Conservation (phyloP, 2,888 invertebrate genomes). For the Zaprionus bogoriensis region DNA sequence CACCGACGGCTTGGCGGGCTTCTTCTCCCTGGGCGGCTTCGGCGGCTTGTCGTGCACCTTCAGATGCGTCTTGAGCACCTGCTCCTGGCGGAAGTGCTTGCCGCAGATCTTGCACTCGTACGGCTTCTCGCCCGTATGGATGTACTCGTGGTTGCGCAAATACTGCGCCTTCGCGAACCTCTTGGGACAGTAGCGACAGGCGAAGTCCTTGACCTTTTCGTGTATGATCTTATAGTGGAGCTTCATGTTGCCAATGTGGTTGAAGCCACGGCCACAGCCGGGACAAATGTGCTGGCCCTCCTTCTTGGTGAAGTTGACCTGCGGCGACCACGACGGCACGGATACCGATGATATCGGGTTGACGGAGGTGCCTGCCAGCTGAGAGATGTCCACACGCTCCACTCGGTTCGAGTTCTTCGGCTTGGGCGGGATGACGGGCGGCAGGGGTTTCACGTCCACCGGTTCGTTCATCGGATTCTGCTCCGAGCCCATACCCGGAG, state of each 20-base stretch:
- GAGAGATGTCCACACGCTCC: conserved; percentile 78
- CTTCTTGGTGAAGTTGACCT: conserved; percentile 81
- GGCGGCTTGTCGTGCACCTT: conserved; percentile 76
- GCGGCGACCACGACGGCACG: conserved; percentile 79
- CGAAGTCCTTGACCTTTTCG: conserved; percentile 81
- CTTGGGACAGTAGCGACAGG: conserved; percentile 80
- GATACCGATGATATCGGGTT: conserved; percentile 80
- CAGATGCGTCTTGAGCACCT: conserved; percentile 80
- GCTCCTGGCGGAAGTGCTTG: conserved; percentile 80
- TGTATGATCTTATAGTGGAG: conserved; percentile 81
- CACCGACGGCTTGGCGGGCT: conserved; percentile 51
- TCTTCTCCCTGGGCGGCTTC: conserved; percentile 52
- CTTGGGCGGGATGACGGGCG: conserved; percentile 56
- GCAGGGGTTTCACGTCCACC: conserved; percentile 43
- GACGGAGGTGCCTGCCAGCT: conserved; percentile 79
- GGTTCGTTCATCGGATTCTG: conserved; percentile 19
- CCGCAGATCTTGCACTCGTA: conserved; percentile 79
- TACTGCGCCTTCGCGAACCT: conserved; percentile 81
- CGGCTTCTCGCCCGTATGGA: conserved; percentile 81
- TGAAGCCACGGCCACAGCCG: conserved; percentile 80
- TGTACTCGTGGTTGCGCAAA: conserved; percentile 81
- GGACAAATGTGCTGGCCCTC: conserved; percentile 81
- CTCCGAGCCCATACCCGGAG: conserved; percentile 21
- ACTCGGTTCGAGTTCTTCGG: conserved; percentile 79
- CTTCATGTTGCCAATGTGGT: conserved; percentile 79